Evolutionary conservation across 2,113 vertebrate genomes (phyloP).

Genomic region (Perca schrenkii): DNA sequence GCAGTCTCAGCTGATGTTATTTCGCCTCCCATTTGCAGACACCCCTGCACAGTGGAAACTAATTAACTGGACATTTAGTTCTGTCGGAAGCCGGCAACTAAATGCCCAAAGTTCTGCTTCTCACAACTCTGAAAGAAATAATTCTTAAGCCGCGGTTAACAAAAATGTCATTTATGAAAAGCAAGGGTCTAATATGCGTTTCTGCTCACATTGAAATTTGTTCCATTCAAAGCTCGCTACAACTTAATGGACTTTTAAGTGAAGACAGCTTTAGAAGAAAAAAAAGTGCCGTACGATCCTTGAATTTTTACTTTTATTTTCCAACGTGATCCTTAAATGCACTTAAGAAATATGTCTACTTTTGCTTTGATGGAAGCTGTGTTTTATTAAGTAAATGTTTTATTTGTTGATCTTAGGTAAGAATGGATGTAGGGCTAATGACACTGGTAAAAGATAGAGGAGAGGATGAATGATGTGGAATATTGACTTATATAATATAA

Average conservation of each 20-base stretch:
- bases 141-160: conserved; percentile 73
- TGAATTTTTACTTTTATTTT: conserved; percentile 40
- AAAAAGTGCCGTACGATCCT: conserved; percentile 3
- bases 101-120: conserved; percentile 67
- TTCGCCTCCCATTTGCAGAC: conserved; percentile 53
- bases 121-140: conserved; percentile 67
- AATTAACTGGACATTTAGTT: conserved; percentile 80
- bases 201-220: conserved; percentile 64
- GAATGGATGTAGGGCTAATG: conserved; percentile 40
- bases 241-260: conserved; percentile 73
- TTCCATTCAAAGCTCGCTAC: conserved; percentile 52
- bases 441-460: conserved; percentile 39
- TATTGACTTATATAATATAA: conserved; percentile 72
- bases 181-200: conserved; percentile 70
- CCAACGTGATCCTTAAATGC: conserved; percentile 43
- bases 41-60: conserved; percentile 57
- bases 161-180: conserved; percentile 75
- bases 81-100: conserved; percentile 60
- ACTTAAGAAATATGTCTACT: conserved; percentile 6
- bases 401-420: conserved; percentile 1
- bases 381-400: conserved; percentile 25
- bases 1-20: conserved; percentile 61
- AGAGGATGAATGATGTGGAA: conserved; percentile 57
- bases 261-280: conserved; percentile 43
- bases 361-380: conserved; percentile 29